Percentiles rank a stretch among this genome's conserved stretches.
Conservation (phyloP, 1,140 invertebrate genomes). For the Zaprionus gabonicus region DNA sequence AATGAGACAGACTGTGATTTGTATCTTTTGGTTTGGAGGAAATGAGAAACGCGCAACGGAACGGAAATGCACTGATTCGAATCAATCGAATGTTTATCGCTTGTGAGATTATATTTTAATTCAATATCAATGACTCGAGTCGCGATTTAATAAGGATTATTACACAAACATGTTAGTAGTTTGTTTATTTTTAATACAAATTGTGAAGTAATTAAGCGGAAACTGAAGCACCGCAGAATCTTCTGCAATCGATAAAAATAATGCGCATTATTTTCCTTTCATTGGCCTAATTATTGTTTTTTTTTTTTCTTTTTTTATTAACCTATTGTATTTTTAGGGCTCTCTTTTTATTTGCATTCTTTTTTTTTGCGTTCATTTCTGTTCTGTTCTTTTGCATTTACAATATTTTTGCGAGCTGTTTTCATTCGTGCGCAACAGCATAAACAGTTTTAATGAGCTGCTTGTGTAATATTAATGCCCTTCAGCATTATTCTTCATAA, state of each 20-base stretch:
- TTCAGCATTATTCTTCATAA: conserved; percentile 38
- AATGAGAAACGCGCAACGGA: conserved; percentile 21
- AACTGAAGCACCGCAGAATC: background rate
- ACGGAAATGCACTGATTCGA: conserved; percentile 25
- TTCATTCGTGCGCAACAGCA: conserved; percentile 15
- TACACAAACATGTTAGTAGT: background rate
- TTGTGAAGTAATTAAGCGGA: conserved; percentile 2
- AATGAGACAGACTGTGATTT: conserved; percentile 2
- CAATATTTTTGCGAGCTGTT: conserved; percentile 9
- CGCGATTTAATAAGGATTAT: background rate
- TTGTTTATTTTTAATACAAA: background rate
- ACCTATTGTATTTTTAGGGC: conserved; percentile 2
- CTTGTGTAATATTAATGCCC: conserved; percentile 30
- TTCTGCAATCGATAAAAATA: background rate
- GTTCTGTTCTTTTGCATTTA: background rate
- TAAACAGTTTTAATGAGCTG: conserved; percentile 45
- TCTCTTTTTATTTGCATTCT: conserved; percentile 2
- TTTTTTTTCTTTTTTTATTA: conserved; percentile 11
- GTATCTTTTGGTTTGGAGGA: conserved; percentile 5
- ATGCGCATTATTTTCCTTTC: background rate
- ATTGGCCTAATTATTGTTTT: conserved; percentile 11
- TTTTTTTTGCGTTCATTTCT: background rate
- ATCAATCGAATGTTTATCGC: background rate
- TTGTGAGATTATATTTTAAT: conserved; percentile 10
- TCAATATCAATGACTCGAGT: conserved; percentile 5